phyloP scores from a whole-genome alignment of 2,888 invertebrate species.

The Hemithea aestivaria region DNA sequence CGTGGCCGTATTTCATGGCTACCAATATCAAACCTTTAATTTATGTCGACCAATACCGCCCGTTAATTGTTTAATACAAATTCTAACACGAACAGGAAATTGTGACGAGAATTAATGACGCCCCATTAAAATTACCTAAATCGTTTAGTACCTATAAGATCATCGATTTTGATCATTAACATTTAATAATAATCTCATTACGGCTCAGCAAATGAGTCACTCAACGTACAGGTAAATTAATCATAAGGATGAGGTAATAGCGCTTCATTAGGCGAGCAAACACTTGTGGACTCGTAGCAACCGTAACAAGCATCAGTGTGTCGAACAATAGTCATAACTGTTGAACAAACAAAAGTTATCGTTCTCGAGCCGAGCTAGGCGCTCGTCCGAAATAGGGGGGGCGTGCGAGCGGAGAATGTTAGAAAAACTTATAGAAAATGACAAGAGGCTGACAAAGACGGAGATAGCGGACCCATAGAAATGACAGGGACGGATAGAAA shows the following conservation, averaged over 20 bases:
- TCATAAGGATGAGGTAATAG: constrained; percentile 54
- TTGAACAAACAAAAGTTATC: constrained; percentile 73
- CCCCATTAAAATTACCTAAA: constrained; percentile 23
- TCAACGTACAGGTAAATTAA: constrained; percentile 23
- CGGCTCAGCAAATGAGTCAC: constrained; percentile 8
- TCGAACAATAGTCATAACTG: constrained; percentile 72
- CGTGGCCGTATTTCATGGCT: constrained; percentile 42
- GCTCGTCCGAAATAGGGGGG: constrained; percentile 71
- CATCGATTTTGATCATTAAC: constrained; percentile 18
- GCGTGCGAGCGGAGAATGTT: constrained; percentile 69
- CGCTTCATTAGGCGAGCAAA: constrained; percentile 66
- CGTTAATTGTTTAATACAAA: constrained; percentile 35
- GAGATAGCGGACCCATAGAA: constrained; percentile 57
- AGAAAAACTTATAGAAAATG: constrained; percentile 80
- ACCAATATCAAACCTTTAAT: constrained; percentile 37
- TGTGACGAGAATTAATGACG: constrained; percentile 27
- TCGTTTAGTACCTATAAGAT: constrained; percentile 17
- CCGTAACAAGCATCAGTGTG: constrained; percentile 70
- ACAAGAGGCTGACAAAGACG: constrained; percentile 72
- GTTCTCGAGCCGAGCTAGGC: constrained; percentile 56
- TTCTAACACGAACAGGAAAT: constrained; percentile 27
- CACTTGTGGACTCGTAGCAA: constrained; percentile 61
- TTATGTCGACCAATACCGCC: constrained; percentile 35
- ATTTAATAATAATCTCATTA: constrained; percentile 16
- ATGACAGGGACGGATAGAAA: constrained; percentile 69